Percentiles rank a stretch among this genome's conserved stretches.
phyloP scores from a whole-genome alignment of 92 coral and sea anemone species.

The Palythoa heliodiscus region DNA sequence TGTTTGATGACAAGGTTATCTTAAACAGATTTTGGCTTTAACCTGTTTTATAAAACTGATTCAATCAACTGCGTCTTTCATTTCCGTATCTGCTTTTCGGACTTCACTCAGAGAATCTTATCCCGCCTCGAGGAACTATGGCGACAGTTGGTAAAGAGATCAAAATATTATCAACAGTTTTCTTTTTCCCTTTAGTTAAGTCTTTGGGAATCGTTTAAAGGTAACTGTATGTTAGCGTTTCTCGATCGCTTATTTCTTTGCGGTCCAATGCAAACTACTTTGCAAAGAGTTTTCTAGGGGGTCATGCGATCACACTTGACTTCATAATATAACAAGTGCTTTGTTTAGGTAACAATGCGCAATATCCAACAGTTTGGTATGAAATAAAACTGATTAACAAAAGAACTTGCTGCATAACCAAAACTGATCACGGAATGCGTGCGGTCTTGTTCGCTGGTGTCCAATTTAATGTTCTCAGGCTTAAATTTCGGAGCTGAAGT shows the following conservation, averaged over 20 bases:
- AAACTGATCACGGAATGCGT: constrained; percentile 31
- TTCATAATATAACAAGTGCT: constrained; percentile 9
- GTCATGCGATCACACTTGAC: constrained; percentile 35
- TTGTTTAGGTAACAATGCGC: constrained; percentile 26
- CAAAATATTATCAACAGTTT: neutral
- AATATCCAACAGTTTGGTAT: neutral
- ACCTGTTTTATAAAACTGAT: constrained; percentile 10
- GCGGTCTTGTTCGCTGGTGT: constrained; percentile 35
- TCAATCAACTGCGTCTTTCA: constrained; percentile 22
- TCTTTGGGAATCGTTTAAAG: neutral
- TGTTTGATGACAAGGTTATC: constrained; percentile 31
- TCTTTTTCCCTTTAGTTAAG: neutral
- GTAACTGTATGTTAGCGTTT: neutral
- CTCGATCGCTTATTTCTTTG: constrained; percentile 21
- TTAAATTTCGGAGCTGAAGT: constrained; percentile 18
- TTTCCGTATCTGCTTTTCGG: constrained; percentile 39
- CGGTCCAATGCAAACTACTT: constrained; percentile 44
- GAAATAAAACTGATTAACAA: neutral
- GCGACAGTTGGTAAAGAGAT: neutral
- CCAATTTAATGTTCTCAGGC: constrained; percentile 4
- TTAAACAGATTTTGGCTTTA: constrained; percentile 41
- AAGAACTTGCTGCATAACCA: constrained; percentile 9
- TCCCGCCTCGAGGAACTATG: constrained; percentile 6
- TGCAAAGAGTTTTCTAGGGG: constrained; percentile 25
- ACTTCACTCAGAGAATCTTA: constrained; percentile 6